phyloP scores from a whole-genome alignment of 2,797 vertebrate species.

The Cephalopachus bancanus region DNA sequence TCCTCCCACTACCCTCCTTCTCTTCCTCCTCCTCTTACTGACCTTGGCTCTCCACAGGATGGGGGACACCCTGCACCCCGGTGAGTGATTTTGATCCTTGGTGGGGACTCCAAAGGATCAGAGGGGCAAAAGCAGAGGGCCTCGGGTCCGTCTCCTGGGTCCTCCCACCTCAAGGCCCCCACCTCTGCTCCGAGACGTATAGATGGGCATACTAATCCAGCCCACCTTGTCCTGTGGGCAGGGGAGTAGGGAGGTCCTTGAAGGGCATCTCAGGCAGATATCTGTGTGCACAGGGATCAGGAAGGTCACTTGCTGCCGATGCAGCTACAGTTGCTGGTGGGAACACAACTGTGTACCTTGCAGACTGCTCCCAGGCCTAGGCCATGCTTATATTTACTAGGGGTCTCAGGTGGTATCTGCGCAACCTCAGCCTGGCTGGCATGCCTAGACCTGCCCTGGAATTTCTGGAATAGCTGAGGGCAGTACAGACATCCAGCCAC shows the following conservation, averaged over 20 bases:
- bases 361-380: neutral
- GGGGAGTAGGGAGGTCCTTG: neutral
- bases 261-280: neutral
- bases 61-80: slow-evolving; percentile 66
- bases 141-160: neutral
- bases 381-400: neutral
- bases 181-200: neutral
- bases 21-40: slow-evolving; percentile 46
- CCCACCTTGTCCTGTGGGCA: neutral
- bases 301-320: slow-evolving; percentile 13
- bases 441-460: slow-evolving; percentile 83
- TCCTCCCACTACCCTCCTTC: slow-evolving; percentile 60
- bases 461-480: slow-evolving; percentile 83
- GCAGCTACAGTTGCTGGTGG: neutral
- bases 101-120: slow-evolving; percentile 33
- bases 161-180: neutral
- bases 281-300: neutral
- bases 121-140: slow-evolving; percentile 34
- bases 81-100: slow-evolving; percentile 74
- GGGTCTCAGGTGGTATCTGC: slow-evolving; percentile 71
- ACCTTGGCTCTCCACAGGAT: slow-evolving; percentile 68
- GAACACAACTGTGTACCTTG: neutral
- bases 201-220: neutral
- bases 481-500: slow-evolving; percentile 56
- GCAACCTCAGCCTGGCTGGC: slow-evolving; percentile 62